These are phyloP conservation scores for Brachionus rotundiformis DNA, from an alignment of 1,140 invertebrate species.

Conservation along the genomic window DNA sequence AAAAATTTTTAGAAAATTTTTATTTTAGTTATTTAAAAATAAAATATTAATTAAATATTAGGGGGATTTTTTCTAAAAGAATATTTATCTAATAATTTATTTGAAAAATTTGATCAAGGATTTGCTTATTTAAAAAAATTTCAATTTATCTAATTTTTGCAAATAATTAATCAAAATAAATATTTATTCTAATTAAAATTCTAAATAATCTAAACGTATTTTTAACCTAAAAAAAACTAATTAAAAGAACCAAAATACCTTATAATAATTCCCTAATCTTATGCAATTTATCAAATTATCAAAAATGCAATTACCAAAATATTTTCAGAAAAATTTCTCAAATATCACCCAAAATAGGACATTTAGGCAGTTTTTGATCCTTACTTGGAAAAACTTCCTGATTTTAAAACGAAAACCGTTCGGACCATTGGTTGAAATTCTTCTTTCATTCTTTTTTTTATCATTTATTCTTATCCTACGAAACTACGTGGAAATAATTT, in stretches of 20 bases:
- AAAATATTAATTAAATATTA: no score
- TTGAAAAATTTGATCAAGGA: not conserved
- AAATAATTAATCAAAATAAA: not conserved
- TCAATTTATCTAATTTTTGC: not conserved
- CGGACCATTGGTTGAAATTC: not conserved
- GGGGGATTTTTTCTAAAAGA: no score
- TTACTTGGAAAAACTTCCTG: constrained; percentile 20
- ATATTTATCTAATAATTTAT: no score
- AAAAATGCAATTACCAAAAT: not conserved
- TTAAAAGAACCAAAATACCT: not conserved
- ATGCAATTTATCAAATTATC: not conserved
- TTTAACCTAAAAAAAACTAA: not conserved
- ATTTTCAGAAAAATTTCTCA: not conserved
- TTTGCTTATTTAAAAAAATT: not conserved
- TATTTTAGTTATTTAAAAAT: no score
- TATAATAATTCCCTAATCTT: not conserved
- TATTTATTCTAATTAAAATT: not conserved
- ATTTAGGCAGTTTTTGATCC: not conserved
- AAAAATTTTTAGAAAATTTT: no score
- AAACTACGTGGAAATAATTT: constrained; percentile 9
- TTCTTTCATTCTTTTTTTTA: constrained; percentile 11
- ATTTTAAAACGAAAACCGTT: not conserved
- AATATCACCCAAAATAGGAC: not conserved
- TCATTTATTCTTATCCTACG: not conserved
- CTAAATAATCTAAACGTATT: not conserved